Base-by-base conservation (phyloP, 2,888 invertebrate genomes). In the Eugnorisma glareosa region DNA sequence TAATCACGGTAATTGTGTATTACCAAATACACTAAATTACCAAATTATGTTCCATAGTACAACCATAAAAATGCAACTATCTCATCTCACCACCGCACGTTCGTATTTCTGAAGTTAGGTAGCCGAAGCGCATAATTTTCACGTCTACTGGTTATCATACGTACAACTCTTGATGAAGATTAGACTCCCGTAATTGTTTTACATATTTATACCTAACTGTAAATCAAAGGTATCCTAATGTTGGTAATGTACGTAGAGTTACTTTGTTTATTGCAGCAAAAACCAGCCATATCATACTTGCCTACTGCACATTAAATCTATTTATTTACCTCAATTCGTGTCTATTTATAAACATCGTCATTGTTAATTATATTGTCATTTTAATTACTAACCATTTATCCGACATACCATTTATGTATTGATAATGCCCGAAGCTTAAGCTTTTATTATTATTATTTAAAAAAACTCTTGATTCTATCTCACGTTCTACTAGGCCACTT, bases 341-440 rank as follows among this genome's bases (percentile, higher is more conserved):
- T 13, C 31, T 73, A 57, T 28, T 59, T 37, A 71, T 45, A 72
- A 45, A 45, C 21, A 18, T 72, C 31, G 21, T 45, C 72, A 35
- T n/a, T 57, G n/a, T 70, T 54, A 21, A 70, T 70, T 40, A 11
- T 40, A 72, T 21, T 43, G n/a, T 31, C 8, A 43, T 31, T 70
- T 31, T 54, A 37, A 37, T 37, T n/a, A 21, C n/a, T 37, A 68
- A 64, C 15, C 40, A 40, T 64, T 18, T 18, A 18, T 28, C 40
- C n/a, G 18, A 8, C 18, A n/a, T 28, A 18, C 64, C 5, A 64
- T 64, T n/a, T 64, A 64, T n/a, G 8, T n/a, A 37, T 18, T 37
- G 15, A 15, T 15, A 13, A 54, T 54, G n/a, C 24, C 43, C 15
- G 43, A 45, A 45, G 24, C 54, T 13, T 13, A 13, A 13, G 54